These are phyloP conservation scores for Pandion haliaetus DNA, from an alignment of 2,113 vertebrate genomes.

Conservation along the genomic window DNA sequence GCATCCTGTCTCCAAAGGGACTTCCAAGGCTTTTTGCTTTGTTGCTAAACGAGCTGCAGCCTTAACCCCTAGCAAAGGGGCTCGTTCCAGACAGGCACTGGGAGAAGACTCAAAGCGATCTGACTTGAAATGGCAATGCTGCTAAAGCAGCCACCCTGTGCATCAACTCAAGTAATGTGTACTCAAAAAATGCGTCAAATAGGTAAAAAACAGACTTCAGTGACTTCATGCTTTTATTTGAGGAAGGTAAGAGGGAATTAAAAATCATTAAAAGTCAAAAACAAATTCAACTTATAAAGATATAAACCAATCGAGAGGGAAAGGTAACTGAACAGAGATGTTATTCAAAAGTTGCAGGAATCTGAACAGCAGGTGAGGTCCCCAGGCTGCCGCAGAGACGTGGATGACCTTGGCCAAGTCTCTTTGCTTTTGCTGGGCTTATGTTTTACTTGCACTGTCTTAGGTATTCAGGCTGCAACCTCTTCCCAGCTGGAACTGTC, in stretches of 20 bases:
- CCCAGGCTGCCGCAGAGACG: background rate
- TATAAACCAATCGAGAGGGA: accelerated
- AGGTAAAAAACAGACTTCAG: background rate
- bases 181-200: background rate
- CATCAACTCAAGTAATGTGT: background rate
- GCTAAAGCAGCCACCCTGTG: background rate
- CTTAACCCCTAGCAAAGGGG: background rate
- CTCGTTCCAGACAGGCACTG: accelerated
- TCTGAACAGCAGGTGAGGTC: background rate
- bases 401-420: constrained; percentile 12
- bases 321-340: background rate
- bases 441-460: background rate
- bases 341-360: background rate
- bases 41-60: background rate
- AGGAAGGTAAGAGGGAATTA: background rate
- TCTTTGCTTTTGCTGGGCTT: background rate
- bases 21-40: background rate
- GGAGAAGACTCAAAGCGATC: background rate
- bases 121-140: background rate
- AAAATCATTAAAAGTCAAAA: background rate
- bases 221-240: background rate
- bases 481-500: constrained; percentile 24
- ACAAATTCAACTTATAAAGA: background rate
- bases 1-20: background rate
- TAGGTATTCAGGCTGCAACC: constrained; percentile 9